phyloP scores from a whole-genome alignment of 2,797 vertebrate genomes.

The Acanthornis magna region DNA sequence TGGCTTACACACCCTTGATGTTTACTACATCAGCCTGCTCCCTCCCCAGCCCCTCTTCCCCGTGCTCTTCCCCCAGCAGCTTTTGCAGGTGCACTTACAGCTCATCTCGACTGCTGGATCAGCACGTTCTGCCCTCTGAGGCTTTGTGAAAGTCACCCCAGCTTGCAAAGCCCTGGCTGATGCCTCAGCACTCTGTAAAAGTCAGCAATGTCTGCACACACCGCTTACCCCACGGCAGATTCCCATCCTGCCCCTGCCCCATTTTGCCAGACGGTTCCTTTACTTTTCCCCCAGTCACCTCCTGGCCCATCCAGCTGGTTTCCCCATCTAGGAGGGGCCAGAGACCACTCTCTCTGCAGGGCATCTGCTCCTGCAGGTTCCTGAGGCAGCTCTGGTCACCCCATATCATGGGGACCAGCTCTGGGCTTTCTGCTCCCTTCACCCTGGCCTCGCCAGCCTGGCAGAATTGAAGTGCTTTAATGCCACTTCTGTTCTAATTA shows the following conservation, averaged over 20 bases:
- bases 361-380: not conserved
- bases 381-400: not conserved
- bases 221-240: not conserved
- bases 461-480: not conserved
- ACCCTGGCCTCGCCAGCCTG: not conserved
- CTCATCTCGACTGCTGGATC: not conserved
- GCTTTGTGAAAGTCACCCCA: constrained; percentile 30
- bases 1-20: rapidly evolving
- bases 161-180: not conserved
- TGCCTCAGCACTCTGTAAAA: not conserved
- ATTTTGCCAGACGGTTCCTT: not conserved
- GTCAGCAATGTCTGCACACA: not conserved
- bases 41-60: not conserved
- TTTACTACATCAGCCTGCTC: not conserved
- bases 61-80: not conserved
- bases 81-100: not conserved
- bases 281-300: not conserved
- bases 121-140: constrained; percentile 34
- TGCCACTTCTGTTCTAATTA: not conserved
- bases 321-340: not conserved
- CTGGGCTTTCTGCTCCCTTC: not conserved
- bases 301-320: not conserved
- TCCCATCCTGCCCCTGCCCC: not conserved
- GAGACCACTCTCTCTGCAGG: not conserved
- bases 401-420: not conserved